Evolutionary conservation across 2,888 invertebrate genomes (phyloP).

Genomic region (Drosophila crucigera): DNA sequence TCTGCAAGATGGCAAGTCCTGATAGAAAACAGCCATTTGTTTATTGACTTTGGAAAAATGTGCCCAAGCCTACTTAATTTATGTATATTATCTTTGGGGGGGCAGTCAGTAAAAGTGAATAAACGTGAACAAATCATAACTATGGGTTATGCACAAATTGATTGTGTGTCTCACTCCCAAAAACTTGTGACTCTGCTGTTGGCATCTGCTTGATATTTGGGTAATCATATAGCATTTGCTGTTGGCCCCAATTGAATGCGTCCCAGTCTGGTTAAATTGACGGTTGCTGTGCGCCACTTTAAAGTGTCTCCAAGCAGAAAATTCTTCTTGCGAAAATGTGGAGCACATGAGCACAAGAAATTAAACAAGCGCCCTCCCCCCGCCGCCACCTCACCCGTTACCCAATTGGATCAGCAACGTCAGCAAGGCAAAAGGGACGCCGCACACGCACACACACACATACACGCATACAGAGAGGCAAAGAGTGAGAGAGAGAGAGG

Average conservation of each 20-base stretch:
- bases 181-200: not conserved
- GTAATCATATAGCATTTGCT: constrained; percentile 52
- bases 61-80: not conserved
- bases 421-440: constrained; percentile 25
- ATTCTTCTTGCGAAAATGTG: constrained; percentile 43
- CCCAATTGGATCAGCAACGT: constrained; percentile 46
- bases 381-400: not conserved
- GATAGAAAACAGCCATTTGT: not conserved
- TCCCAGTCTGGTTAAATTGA: constrained; percentile 24
- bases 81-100: too few species aligned
- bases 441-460: constrained; percentile 5
- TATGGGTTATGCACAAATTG: not conserved
- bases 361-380: constrained; percentile 39
- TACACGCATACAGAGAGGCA: not conserved
- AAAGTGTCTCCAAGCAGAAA: constrained; percentile 56
- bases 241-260: not conserved
- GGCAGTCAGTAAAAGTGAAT: not conserved
- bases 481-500: not conserved
- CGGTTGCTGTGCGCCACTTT: constrained; percentile 42
- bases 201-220: constrained; percentile 7
- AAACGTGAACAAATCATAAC: constrained; percentile 2
- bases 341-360: constrained; percentile 57
- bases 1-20: not conserved
- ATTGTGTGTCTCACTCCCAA: not conserved
- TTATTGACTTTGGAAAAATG: constrained; percentile 2